Evolutionary conservation across 92 coral and sea anemone species (phyloP).

Genomic region (Siderastrea radians): DNA sequence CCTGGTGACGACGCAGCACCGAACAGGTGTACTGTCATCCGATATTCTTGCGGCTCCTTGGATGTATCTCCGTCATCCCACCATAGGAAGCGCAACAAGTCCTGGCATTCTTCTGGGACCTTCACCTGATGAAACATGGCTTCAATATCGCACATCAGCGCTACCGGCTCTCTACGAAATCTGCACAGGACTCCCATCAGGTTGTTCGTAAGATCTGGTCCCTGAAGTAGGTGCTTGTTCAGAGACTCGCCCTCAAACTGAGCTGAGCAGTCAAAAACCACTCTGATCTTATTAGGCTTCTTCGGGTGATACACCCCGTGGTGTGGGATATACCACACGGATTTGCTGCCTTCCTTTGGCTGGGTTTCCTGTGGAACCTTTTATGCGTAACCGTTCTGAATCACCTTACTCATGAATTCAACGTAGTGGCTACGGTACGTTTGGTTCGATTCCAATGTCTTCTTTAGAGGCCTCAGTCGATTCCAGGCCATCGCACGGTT

Average conservation of each 20-base stretch:
- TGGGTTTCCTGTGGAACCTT: too few species aligned
- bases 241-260: conserved; percentile 8
- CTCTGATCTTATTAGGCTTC: background rate
- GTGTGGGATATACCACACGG: too few species aligned
- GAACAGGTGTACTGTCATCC: conserved; percentile 11
- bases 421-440: too few species aligned
- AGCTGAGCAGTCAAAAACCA: background rate
- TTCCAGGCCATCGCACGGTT: conserved; percentile 48
- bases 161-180: conserved; percentile 11
- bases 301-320: too few species aligned
- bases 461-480: conserved; percentile 27
- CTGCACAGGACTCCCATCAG: conserved; percentile 7
- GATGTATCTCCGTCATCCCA: conserved; percentile 9
- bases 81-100: conserved; percentile 10
- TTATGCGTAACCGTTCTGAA: too few species aligned
- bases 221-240: conserved; percentile 14
- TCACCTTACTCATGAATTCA: too few species aligned
- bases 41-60: background rate
- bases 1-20: conserved; percentile 9
- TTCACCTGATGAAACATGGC: conserved; percentile 8
- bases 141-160: conserved; percentile 8
- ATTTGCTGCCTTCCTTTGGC: too few species aligned
- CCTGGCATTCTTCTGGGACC: background rate
- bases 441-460: background rate
- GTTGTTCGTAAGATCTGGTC: conserved; percentile 10